These are phyloP conservation scores for Sceloporus tristichus DNA, from an alignment of 2,113 vertebrate genomes.

Conservation along the genomic window DNA sequence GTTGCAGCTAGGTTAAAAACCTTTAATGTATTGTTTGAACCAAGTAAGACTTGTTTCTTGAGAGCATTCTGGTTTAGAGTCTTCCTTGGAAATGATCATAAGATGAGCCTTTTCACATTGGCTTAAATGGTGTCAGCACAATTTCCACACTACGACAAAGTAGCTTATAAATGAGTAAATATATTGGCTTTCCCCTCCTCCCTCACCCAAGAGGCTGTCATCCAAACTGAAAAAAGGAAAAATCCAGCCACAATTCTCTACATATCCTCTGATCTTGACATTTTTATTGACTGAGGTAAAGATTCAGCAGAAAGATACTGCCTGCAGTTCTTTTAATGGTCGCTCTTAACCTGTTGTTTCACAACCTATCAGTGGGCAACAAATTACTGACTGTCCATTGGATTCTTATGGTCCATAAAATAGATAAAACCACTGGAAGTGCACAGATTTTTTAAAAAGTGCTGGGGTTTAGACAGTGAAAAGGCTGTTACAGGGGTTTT, in stretches of 20 bases:
- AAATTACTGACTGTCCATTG: not conserved
- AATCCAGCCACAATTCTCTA: slow-evolving; percentile 20
- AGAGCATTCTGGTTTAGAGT: not conserved
- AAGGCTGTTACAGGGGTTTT: not conserved
- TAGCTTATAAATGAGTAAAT: slow-evolving; percentile 48
- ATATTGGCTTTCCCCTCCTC: not conserved
- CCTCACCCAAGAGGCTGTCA: slow-evolving; percentile 28
- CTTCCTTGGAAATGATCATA: slow-evolving; percentile 39
- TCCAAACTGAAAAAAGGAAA: slow-evolving; percentile 9
- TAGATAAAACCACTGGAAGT: slow-evolving; percentile 19
- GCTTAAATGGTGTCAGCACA: slow-evolving; percentile 47
- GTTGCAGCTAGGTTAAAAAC: not conserved
- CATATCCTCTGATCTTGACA: not conserved
- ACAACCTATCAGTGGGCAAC: slow-evolving; percentile 16
- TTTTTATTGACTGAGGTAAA: slow-evolving; percentile 37
- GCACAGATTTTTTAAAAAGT: not conserved
- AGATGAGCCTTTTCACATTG: slow-evolving; percentile 30
- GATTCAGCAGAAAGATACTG: slow-evolving; percentile 21
- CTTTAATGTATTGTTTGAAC: not conserved
- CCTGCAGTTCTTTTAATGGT: not conserved
- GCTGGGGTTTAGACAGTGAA: not conserved
- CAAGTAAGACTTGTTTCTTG: not conserved
- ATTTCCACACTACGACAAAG: slow-evolving; percentile 12
- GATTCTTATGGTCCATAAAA: slow-evolving; percentile 24
- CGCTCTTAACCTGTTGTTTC: slow-evolving; percentile 12